Evolutionary conservation across 2,888 invertebrate species (phyloP).

Genomic region (Oxyteleia sp.): DNA sequence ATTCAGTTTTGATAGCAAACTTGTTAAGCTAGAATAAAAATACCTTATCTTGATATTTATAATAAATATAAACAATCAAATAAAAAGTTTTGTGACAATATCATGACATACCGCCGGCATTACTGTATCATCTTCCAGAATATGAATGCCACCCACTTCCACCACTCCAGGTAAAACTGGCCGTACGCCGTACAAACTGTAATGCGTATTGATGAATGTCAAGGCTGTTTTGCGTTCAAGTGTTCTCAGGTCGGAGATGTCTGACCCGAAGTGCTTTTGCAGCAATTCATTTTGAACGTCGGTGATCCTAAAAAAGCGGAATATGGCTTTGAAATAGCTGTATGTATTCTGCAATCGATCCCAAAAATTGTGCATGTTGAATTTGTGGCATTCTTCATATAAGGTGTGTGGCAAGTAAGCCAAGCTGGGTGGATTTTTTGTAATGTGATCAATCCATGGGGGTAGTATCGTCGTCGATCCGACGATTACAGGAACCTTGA

Average conservation of each 20-base stretch:
- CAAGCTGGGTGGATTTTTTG: slow-evolving; percentile 76
- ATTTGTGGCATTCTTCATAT: slow-evolving; percentile 20
- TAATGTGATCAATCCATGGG: slow-evolving; percentile 73
- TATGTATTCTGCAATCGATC: slow-evolving; percentile 75
- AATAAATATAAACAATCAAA: no score
- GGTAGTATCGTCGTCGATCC: slow-evolving; percentile 61
- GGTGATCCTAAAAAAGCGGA: slow-evolving; percentile 56
- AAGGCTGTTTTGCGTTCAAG: slow-evolving; percentile 88
- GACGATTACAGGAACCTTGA: slow-evolving; percentile 77
- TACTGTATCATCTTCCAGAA: slow-evolving; percentile 80
- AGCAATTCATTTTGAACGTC: slow-evolving; percentile 73
- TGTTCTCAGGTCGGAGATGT: slow-evolving; percentile 85
- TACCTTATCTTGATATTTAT: no score
- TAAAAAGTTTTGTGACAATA: no score
- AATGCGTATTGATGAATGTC: slow-evolving; percentile 88
- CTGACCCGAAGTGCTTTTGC: slow-evolving; percentile 76
- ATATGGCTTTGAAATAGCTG: background rate
- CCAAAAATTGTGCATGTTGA: slow-evolving; percentile 73
- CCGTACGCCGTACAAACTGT: slow-evolving; percentile 87
- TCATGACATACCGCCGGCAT: slow-evolving; percentile 67
- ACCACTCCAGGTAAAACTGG: slow-evolving; percentile 88
- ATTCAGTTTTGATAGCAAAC: no score
- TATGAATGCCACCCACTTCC: slow-evolving; percentile 89
- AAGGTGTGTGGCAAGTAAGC: slow-evolving; percentile 55
- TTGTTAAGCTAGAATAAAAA: no score